phyloP scores from a whole-genome alignment of 2,888 invertebrate species.

The Eupithecia insigniata region DNA sequence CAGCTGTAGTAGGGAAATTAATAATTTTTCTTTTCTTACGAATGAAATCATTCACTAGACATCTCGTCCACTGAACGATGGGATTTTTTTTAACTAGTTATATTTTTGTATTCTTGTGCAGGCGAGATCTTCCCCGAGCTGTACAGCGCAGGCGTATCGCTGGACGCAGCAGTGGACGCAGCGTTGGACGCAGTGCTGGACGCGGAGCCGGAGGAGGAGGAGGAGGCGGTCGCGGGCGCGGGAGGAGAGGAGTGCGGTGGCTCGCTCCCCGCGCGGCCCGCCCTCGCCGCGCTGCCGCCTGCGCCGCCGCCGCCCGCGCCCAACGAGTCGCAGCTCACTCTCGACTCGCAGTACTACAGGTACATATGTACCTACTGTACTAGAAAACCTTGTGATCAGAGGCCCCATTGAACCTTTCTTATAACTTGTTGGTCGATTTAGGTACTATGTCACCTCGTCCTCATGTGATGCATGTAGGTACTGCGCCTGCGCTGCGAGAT shows the following conservation, averaged over 20 bases:
- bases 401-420: background rate
- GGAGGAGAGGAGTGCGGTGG: slow-evolving; percentile 66
- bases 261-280: slow-evolving; percentile 68
- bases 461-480: no score
- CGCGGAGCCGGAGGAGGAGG: slow-evolving; percentile 58
- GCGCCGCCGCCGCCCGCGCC: slow-evolving; percentile 61
- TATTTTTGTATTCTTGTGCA: slow-evolving; percentile 38
- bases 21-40: background rate
- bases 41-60: background rate
- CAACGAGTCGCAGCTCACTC: slow-evolving; percentile 64
- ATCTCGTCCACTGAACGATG: background rate
- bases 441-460: background rate
- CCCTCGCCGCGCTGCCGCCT: slow-evolving; percentile 63
- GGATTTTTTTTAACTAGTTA: background rate
- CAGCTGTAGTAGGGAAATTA: no score
- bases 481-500: no score
- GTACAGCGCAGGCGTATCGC: slow-evolving; percentile 60
- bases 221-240: slow-evolving; percentile 57
- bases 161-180: slow-evolving; percentile 60
- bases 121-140: slow-evolving; percentile 78
- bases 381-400: background rate
- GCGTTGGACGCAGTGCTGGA: slow-evolving; percentile 63
- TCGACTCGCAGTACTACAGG: slow-evolving; percentile 78
- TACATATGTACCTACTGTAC: slow-evolving; percentile 39
- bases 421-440: no score